Conservation (phyloP, 2,888 invertebrate species). For the Nomada ferruginata region DNA sequence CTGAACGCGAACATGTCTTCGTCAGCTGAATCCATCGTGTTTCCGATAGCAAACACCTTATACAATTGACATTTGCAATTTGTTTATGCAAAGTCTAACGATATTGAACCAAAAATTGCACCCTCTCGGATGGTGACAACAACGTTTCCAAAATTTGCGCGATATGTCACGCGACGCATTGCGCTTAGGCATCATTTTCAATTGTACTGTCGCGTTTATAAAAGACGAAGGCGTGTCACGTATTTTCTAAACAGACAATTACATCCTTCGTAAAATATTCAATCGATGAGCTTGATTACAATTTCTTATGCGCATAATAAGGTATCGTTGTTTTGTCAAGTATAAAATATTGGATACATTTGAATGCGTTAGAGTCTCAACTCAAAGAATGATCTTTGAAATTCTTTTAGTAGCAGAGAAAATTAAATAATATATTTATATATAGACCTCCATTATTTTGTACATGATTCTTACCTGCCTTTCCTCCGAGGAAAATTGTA, state of each 20-base stretch:
- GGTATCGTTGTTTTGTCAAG: neutral
- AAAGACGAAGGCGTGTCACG: neutral
- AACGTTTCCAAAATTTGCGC: neutral
- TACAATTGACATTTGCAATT: neutral
- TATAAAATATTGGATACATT: neutral
- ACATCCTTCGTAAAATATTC: neutral
- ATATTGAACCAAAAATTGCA: neutral
- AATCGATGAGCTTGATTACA: neutral
- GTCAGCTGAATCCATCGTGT: conserved; percentile 68
- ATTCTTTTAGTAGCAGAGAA: neutral
- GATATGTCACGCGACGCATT: neutral
- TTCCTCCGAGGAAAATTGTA: neutral
- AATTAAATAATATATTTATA: neutral
- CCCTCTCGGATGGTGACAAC: neutral
- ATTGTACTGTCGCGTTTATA: neutral
- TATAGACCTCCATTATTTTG: neutral
- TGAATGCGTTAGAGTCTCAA: neutral
- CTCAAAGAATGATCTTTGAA: neutral
- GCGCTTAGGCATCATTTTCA: neutral
- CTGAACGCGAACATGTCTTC: conserved; percentile 72
- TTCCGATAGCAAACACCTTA: neutral
- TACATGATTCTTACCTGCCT: neutral
- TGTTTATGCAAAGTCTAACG: neutral
- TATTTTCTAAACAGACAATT: neutral
- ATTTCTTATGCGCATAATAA: neutral